These are phyloP conservation scores for Cyclophora albipunctata DNA, from an alignment of 2,888 invertebrate species.

Conservation along the genomic window DNA sequence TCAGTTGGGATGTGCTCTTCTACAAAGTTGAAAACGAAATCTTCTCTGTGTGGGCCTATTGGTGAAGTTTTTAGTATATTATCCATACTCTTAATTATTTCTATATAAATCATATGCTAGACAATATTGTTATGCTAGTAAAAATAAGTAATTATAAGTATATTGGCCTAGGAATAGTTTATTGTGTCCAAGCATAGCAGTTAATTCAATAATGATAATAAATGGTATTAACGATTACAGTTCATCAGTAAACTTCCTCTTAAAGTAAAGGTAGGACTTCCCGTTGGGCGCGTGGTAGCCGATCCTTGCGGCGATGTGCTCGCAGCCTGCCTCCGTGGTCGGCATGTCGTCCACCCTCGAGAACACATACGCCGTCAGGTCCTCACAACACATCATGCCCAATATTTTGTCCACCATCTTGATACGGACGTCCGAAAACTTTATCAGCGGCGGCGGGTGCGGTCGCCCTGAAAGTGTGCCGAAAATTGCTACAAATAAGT, in stretches of 20 bases:
- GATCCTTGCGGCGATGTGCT: constrained; percentile 29
- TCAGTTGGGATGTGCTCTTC: too few species aligned
- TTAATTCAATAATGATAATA: too few species aligned
- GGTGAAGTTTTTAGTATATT: too few species aligned
- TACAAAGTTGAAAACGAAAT: too few species aligned
- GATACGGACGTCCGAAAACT: constrained; percentile 48
- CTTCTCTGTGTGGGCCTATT: too few species aligned
- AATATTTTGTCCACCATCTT: constrained; percentile 43
- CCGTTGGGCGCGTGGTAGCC: constrained; percentile 36
- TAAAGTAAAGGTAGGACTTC: constrained; percentile 38
- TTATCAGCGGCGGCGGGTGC: constrained; percentile 38
- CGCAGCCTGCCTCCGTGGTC: constrained; percentile 38
- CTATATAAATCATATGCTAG: too few species aligned
- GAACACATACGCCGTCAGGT: constrained; percentile 45
- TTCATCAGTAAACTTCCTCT: constrained; percentile 24
- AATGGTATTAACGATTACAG: constrained; percentile 1
- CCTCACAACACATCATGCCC: constrained; percentile 60
- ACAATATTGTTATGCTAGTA: too few species aligned
- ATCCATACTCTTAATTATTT: too few species aligned
- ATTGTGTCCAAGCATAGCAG: too few species aligned
- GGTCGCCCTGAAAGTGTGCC: constrained; percentile 35
- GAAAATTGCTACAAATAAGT: not conserved
- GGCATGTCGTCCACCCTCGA: constrained; percentile 41
- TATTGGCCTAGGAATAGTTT: too few species aligned
- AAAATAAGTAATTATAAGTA: too few species aligned